phyloP scores from a whole-genome alignment of 2,888 invertebrate species.

The Trachelus iudaicus region DNA sequence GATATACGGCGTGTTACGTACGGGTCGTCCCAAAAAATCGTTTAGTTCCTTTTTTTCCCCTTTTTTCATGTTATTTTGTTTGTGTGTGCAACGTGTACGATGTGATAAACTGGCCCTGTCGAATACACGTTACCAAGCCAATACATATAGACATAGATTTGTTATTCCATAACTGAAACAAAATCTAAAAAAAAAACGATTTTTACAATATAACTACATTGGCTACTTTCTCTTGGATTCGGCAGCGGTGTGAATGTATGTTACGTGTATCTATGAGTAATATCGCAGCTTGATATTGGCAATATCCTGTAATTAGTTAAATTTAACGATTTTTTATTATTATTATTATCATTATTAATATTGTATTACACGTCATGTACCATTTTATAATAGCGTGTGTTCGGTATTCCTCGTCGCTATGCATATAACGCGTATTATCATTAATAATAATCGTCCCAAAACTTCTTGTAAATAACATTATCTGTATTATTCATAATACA shows the following conservation, averaged over 20 bases:
- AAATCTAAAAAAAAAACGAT: too few relatives aligned
- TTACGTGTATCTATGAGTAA: conserved; percentile 11
- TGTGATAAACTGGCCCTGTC: not conserved
- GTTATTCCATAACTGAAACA: too few relatives aligned
- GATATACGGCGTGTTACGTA: too few relatives aligned
- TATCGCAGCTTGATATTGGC: conserved; percentile 17
- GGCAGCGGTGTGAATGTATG: not conserved
- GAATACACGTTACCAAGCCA: too few relatives aligned
- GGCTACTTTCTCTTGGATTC: not conserved
- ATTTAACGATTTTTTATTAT: conserved; percentile 28
- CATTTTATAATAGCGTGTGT: too few relatives aligned
- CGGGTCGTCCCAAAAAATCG: conserved; percentile 11
- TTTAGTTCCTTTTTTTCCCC: conserved; percentile 17
- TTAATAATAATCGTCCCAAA: too few relatives aligned
- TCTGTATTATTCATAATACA: conserved; percentile 22
- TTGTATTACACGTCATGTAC: not conserved
- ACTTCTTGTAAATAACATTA: conserved; percentile 45
- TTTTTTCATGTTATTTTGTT: conserved; percentile 13
- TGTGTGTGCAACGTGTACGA: conserved; percentile 12
- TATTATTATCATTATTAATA: conserved; percentile 36
- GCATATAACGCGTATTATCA: too few relatives aligned
- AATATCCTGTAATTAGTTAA: conserved; percentile 42
- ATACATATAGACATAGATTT: too few relatives aligned
- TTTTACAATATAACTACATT: too few relatives aligned
- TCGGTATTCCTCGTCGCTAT: too few relatives aligned